These are phyloP conservation scores for Arvicanthis niloticus DNA, from an alignment of 2,113 vertebrate species.

Conservation along the genomic window DNA sequence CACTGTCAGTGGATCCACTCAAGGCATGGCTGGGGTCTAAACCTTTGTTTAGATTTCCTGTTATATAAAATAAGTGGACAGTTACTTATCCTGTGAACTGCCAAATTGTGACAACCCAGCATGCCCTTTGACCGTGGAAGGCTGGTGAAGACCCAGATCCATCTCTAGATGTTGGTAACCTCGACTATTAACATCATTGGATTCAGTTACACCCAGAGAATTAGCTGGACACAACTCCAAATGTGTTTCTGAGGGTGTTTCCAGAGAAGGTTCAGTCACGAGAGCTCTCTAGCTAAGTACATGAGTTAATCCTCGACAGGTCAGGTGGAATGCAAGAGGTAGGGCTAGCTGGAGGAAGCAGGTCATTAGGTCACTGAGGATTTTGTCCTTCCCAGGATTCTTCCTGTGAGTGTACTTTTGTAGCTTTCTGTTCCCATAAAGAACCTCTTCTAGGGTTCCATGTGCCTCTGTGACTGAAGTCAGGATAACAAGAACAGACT, in stretches of 20 bases:
- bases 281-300: background rate
- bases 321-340: background rate
- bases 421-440: background rate
- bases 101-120: background rate
- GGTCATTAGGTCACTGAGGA: background rate
- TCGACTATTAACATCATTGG: background rate
- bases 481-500: background rate
- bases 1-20: too few species aligned
- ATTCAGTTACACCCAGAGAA: background rate
- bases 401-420: background rate
- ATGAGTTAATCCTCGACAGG: background rate
- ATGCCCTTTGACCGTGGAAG: background rate
- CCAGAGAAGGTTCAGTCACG: background rate
- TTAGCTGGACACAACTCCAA: background rate
- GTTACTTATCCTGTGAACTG: background rate
- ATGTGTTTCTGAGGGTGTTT: background rate
- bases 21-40: fast-evolving
- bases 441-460: background rate
- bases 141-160: background rate
- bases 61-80: background rate
- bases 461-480: background rate
- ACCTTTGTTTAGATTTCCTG: background rate
- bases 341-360: background rate
- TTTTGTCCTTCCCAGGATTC: background rate
- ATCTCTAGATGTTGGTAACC: background rate